Evolutionary conservation across 2,113 vertebrate genomes (phyloP).

Genomic region (Chrysemys picta): DNA sequence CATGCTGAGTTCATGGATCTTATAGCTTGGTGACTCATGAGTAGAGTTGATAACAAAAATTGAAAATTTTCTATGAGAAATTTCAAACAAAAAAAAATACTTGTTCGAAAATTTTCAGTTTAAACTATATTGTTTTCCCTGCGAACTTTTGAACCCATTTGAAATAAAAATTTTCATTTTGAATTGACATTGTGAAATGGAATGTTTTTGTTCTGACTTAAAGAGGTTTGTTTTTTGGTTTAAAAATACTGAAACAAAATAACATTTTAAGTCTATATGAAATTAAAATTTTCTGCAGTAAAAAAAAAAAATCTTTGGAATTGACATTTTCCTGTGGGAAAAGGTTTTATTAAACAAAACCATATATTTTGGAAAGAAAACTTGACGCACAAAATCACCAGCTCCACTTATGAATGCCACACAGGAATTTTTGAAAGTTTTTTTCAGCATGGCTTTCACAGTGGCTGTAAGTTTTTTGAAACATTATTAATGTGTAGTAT

Average conservation of each 20-base stretch:
- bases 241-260: neutral
- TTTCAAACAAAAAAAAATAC: neutral
- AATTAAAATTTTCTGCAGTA: neutral
- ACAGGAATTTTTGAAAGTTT: neutral
- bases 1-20: neutral
- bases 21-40: neutral
- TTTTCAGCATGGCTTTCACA: neutral
- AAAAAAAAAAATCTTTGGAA: neutral
- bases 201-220: neutral
- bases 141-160: neutral
- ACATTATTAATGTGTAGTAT: neutral
- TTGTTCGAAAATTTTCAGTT: neutral
- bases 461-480: neutral
- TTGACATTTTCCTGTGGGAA: neutral
- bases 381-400: neutral
- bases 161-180: neutral
- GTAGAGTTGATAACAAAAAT: neutral
- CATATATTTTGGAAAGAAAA: neutral
- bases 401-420: neutral
- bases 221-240: neutral
- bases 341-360: neutral
- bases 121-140: neutral
- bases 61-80: neutral
- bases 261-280: neutral
- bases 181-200: neutral